A percentile compares a stretch with the other conserved stretches of the same genome.
phyloP scores from a whole-genome alignment of 2,113 vertebrate species.

The Micronycteris hirsuta region DNA sequence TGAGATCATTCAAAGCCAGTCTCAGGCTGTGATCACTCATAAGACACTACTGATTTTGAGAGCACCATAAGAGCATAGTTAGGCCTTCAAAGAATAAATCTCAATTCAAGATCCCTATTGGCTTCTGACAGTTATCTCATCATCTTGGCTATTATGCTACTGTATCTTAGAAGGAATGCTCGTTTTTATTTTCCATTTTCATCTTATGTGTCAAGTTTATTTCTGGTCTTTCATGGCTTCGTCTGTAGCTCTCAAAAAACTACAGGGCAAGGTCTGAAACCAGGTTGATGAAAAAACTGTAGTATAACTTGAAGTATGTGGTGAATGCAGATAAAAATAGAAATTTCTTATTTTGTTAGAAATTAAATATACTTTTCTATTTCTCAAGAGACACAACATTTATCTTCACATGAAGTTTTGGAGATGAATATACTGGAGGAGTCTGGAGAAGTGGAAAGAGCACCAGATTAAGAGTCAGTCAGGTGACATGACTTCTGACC shows the following conservation, averaged over 20 bases:
- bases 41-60: slow-evolving; percentile 55
- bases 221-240: slow-evolving; percentile 5
- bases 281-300: neutral
- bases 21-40: slow-evolving; percentile 56
- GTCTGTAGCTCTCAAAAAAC: slow-evolving; percentile 5
- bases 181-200: slow-evolving; percentile 3
- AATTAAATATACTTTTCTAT: neutral
- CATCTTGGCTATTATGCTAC: slow-evolving; percentile 55
- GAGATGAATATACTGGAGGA: neutral
- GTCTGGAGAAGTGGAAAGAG: neutral
- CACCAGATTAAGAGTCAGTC: neutral
- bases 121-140: slow-evolving; percentile 51
- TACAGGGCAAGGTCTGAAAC: neutral
- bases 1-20: slow-evolving; percentile 53
- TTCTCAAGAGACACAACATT: neutral
- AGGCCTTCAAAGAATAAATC: slow-evolving; percentile 60
- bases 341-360: neutral
- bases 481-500: neutral
- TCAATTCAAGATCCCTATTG: slow-evolving; percentile 53
- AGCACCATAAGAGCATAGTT: slow-evolving; percentile 40
- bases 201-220: slow-evolving; percentile 30
- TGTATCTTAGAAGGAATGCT: slow-evolving; percentile 4
- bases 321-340: neutral
- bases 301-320: neutral
- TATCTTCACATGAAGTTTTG: neutral